Evolutionary conservation across 2,113 vertebrate species (phyloP).

Genomic region (Calypte anna): DNA sequence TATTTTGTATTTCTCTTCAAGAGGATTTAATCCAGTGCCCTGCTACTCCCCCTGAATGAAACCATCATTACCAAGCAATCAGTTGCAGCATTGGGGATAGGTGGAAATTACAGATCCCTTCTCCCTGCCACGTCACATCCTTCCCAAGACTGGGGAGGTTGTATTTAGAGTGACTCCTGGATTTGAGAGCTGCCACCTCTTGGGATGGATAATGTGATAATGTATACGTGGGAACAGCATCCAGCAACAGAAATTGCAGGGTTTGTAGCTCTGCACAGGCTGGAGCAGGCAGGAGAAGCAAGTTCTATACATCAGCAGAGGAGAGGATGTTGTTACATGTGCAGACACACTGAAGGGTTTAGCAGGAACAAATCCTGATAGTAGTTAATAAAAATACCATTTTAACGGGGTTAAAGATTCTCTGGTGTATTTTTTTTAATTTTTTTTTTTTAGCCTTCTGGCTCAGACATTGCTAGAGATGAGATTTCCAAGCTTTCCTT

Average conservation of each 20-base stretch:
- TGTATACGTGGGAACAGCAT: not conserved
- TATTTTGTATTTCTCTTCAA: not conserved
- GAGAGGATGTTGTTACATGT: not conserved
- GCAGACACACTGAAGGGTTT: not conserved
- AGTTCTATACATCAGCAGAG: not conserved
- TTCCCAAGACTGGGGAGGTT: not conserved
- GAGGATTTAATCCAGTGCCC: not conserved
- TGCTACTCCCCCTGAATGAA: not conserved
- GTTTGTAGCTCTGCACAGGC: not conserved
- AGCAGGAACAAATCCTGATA: not conserved
- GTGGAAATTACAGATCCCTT: not conserved
- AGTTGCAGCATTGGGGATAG: rapidly evolving
- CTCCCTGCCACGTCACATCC: not conserved
- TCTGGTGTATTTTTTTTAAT: not conserved
- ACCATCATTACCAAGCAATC: not conserved
- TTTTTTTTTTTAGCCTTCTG: not conserved
- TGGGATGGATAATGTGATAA: not conserved
- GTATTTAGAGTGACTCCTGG: not conserved
- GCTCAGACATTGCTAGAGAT: not conserved
- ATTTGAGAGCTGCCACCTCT: not conserved
- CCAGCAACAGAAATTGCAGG: not conserved
- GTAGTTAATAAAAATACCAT: rapidly evolving
- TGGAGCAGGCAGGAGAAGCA: not conserved
- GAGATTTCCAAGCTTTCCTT: not conserved
- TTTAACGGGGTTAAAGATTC: not conserved